phyloP scores from a whole-genome alignment of 2,888 invertebrate species.

The Sylvicola cinctus region DNA sequence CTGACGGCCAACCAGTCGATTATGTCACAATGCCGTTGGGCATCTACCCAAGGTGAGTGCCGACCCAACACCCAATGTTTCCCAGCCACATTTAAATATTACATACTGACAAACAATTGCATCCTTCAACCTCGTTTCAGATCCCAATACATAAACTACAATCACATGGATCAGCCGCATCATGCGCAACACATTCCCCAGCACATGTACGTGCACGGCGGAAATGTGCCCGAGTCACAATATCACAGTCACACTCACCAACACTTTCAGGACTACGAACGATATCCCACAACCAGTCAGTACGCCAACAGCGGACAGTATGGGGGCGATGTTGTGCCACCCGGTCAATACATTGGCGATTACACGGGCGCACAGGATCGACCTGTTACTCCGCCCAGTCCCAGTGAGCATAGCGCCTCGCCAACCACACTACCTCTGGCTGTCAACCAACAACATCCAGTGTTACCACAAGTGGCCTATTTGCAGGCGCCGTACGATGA shows the following conservation, averaged over 20 bases:
- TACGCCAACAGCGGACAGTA: conserved; percentile 25
- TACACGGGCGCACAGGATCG: conserved; percentile 22
- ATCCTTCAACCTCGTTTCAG: conserved; percentile 12
- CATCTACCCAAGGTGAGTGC: conserved; percentile 10
- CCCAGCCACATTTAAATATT: neutral
- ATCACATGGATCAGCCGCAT: conserved; percentile 13
- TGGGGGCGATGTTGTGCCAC: conserved; percentile 12
- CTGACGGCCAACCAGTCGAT: conserved; percentile 31
- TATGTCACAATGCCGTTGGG: conserved; percentile 30
- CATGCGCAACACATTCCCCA: conserved; percentile 9
- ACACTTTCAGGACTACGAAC: conserved; percentile 36
- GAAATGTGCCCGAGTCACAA: conserved; percentile 13
- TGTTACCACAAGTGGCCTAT: conserved; percentile 26
- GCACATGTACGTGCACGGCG: conserved; percentile 10
- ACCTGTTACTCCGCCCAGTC: conserved; percentile 31
- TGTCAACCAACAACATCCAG: conserved; percentile 17
- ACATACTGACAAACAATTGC: no score
- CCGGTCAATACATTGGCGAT: conserved; percentile 20
- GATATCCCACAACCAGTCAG: conserved; percentile 26
- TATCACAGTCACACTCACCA: conserved; percentile 13
- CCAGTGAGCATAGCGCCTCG: conserved; percentile 30
- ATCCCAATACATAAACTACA: conserved; percentile 28
- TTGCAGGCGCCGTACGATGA: conserved; percentile 31
- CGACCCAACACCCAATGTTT: neutral
- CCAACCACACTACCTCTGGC: conserved; percentile 29